phyloP scores from a whole-genome alignment of 1,140 invertebrate species.

The Leguminivora glycinivorella region DNA sequence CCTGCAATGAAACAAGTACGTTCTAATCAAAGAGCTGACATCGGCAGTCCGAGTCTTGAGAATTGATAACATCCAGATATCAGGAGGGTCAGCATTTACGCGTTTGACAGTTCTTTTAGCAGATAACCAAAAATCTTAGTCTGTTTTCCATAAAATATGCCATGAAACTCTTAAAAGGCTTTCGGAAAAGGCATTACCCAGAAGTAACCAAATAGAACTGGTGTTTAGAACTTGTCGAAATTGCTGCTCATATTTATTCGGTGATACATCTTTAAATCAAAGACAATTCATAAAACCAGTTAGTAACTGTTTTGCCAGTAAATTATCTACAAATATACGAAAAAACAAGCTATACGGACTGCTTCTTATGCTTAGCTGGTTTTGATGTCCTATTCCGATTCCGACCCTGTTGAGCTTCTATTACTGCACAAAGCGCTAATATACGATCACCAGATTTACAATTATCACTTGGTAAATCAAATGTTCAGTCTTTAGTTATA shows the following conservation, averaged over 20 bases:
- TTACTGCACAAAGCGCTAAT: neutral
- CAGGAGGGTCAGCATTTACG: neutral
- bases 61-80: conserved; percentile 11
- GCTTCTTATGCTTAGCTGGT: too few species aligned
- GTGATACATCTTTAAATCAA: neutral
- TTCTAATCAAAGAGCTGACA: conserved; percentile 1
- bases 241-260: neutral
- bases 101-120: neutral
- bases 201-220: neutral
- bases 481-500: neutral
- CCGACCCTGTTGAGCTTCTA: neutral
- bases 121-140: neutral
- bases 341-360: neutral
- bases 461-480: neutral
- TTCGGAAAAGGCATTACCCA: too few species aligned
- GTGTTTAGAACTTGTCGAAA: neutral
- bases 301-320: conserved; percentile 16
- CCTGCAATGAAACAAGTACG: neutral
- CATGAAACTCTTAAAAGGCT: too few species aligned
- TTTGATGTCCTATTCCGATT: too few species aligned
- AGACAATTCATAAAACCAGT: conserved; percentile 9
- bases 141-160: too few species aligned
- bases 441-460: neutral
- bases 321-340: neutral
- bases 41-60: neutral